These are phyloP conservation scores for Watsonalla cultraria DNA, from an alignment of 2,888 invertebrate genomes.

Conservation along the genomic window DNA sequence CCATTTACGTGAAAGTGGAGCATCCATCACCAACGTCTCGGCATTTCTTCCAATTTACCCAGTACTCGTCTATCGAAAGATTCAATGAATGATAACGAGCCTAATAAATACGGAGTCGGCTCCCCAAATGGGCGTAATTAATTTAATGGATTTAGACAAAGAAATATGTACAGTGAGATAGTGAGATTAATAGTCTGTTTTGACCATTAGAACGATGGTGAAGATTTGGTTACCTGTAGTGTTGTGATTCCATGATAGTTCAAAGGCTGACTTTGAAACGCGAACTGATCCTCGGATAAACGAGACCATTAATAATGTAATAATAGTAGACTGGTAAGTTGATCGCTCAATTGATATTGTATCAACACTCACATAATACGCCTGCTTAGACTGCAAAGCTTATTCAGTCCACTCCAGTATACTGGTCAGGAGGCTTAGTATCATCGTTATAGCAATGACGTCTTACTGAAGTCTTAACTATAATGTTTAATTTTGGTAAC, in stretches of 20 bases:
- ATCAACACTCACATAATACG: too few relatives aligned
- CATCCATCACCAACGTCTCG: conserved; percentile 64
- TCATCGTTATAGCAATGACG: too few relatives aligned
- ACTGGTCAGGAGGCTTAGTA: too few relatives aligned
- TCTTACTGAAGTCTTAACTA: too few relatives aligned
- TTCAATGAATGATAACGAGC: conserved; percentile 78
- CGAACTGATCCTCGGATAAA: too few relatives aligned
- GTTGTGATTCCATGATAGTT: neutral
- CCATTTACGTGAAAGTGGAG: conserved; percentile 69
- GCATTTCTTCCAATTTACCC: conserved; percentile 64
- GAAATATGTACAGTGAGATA: conserved; percentile 76
- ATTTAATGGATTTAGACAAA: conserved; percentile 78
- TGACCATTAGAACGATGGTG: conserved; percentile 48
- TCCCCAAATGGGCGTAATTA: conserved; percentile 74
- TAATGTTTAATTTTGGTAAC: too few relatives aligned
- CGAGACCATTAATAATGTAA: too few relatives aligned
- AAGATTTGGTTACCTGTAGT: conserved; percentile 22
- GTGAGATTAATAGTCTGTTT: conserved; percentile 71
- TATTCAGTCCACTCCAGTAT: too few relatives aligned
- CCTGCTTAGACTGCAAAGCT: too few relatives aligned
- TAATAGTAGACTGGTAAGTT: neutral
- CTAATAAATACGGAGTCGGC: conserved; percentile 75
- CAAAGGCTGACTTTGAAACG: neutral
- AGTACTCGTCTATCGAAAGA: conserved; percentile 66
- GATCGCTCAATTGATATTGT: neutral